Evolutionary conservation across 92 coral and sea anemone genomes (phyloP).

Genomic region (Hydrozoanthus gracilis): DNA sequence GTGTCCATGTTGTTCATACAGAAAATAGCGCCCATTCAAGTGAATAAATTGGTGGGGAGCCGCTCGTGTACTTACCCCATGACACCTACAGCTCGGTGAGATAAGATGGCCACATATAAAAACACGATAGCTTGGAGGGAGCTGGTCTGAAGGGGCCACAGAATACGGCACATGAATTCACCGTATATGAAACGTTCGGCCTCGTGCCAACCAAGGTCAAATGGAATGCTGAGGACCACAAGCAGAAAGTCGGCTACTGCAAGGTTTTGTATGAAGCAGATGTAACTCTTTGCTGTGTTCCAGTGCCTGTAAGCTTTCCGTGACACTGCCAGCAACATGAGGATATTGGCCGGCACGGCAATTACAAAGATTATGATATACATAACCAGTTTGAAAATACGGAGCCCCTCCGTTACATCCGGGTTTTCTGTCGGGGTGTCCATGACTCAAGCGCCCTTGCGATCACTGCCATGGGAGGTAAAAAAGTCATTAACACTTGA

Average conservation of each 20-base stretch:
- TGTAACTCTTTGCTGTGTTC: constrained; percentile 82
- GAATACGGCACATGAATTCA: constrained; percentile 71
- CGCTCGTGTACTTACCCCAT: constrained; percentile 39
- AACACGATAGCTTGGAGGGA: constrained; percentile 80
- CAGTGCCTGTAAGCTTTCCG: constrained; percentile 78
- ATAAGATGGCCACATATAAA: constrained; percentile 71
- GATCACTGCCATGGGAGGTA: background rate
- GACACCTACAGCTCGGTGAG: constrained; percentile 80
- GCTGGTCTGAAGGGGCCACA: constrained; percentile 87
- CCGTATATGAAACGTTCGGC: constrained; percentile 75
- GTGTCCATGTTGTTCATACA: too few relatives aligned
- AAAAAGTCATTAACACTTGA: background rate
- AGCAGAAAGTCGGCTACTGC: constrained; percentile 80
- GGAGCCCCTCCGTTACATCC: constrained; percentile 43
- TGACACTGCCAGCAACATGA: constrained; percentile 71
- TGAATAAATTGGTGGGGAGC: too few relatives aligned
- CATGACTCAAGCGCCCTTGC: background rate
- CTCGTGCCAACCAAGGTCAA: constrained; percentile 74
- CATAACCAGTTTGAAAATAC: constrained; percentile 65
- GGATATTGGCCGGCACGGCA: constrained; percentile 64
- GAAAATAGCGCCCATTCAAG: background rate
- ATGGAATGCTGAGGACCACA: constrained; percentile 79
- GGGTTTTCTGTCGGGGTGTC: constrained; percentile 39
- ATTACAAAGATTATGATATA: constrained; percentile 69
- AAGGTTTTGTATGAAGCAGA: constrained; percentile 80